Base-by-base conservation (phyloP, 37 sponge, comb jelly and placozoan genomes). In the Aplysina aerophoba region DNA sequence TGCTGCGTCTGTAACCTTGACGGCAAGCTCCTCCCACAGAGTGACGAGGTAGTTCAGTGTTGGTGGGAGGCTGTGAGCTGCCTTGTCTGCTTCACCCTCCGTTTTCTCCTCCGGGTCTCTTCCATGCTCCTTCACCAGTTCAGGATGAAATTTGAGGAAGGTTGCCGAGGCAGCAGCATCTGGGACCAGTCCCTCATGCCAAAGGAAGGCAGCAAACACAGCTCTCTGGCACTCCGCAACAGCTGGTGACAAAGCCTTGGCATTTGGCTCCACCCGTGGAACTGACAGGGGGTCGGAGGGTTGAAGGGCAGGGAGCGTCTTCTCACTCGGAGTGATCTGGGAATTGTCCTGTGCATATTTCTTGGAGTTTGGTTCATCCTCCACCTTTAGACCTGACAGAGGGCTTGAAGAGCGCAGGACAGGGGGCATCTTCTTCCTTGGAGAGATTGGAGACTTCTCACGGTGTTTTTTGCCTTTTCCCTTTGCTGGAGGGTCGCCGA, bases 91-190 rank as follows among this genome's bases (percentile, higher is more conserved):
- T 60, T 83, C 84, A 31, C 35, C 71, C 39, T 41, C 77, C 35
- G 57, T 38, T 44, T 85, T 65, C 73, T 83, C 40, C 54, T 87
- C 85, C 21, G 60, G 62, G 40, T 55, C 84, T 31, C 63, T 34
- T 16, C 84, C 61, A 73, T 81, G 33, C 87, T 91, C 92, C 55
- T 89, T 89, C 12, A 60, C 88, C 81, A 93, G n/a, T 25, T 85
- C 85, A 1, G 96, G 91, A 57, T 96, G 83, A 54, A 96, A 94
- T 71, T 96, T 98, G 86, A 98, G 91, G 88, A 89, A 93, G 16
- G 92, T 85, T 2, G 99, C 89, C 58, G 96, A 92, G 28, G 90
- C 96, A 78, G 93, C 91, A 25, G 99, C 99, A 86, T 98, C 99
- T 33, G 92, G 80, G 0, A 95, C 94, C 25, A 96, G 62, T 0